phyloP scores from a whole-genome alignment of 2,113 vertebrate species.

The Zeus faber region DNA sequence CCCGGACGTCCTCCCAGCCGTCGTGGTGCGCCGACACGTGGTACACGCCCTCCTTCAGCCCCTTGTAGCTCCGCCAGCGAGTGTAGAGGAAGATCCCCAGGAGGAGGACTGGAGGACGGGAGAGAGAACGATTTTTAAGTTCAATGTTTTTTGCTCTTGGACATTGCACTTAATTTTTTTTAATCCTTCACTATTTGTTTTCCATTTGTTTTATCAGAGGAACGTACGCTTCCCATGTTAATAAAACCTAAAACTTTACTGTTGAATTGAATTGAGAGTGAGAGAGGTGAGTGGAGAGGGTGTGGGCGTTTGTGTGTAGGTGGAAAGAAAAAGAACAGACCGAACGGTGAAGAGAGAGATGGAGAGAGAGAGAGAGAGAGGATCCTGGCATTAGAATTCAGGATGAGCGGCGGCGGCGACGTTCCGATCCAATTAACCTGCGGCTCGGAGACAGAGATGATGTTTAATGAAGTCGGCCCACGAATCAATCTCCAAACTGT shows the following conservation, averaged over 20 bases:
- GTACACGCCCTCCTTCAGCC: slow-evolving; percentile 74
- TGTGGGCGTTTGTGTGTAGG: background rate
- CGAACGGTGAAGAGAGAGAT: no score
- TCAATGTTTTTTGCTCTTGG: no score
- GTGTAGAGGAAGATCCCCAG: slow-evolving; percentile 79
- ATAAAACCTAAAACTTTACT: no score
- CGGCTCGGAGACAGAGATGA: background rate
- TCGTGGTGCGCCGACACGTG: slow-evolving; percentile 75
- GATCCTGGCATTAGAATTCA: background rate
- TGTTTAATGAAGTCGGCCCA: background rate
- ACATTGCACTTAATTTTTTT: no score
- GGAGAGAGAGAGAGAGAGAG: background rate
- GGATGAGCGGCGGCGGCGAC: background rate
- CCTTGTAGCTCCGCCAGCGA: slow-evolving; percentile 75
- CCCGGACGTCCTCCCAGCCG: slow-evolving; percentile 84
- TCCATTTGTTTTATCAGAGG: no score
- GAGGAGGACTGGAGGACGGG: slow-evolving; percentile 71
- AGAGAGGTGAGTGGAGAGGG: background rate
- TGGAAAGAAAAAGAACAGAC: background rate
- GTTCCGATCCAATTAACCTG: background rate
- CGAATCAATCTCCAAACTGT: background rate
- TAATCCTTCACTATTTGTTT: no score
- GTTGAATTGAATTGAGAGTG: background rate
- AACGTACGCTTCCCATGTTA: no score
- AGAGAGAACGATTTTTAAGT: background rate